Percentiles rank a stretch among this genome's conserved stretches.
These are phyloP conservation scores for Drosophila peninsularis DNA, from an alignment of 2,888 invertebrate species.

Conservation along the genomic window DNA sequence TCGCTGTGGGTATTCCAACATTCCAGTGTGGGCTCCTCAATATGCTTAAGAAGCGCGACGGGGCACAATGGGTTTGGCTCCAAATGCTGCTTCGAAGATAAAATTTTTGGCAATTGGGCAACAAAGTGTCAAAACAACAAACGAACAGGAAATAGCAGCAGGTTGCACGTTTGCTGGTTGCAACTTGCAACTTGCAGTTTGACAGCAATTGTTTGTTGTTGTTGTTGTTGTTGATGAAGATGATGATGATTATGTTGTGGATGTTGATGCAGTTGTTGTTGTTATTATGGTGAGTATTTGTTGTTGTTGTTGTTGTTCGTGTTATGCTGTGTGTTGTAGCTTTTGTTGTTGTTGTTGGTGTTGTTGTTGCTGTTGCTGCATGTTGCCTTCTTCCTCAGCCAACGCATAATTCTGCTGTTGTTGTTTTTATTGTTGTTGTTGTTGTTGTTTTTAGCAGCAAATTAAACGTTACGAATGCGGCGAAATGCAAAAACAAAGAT, in stretches of 20 bases:
- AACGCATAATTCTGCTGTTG: slow-evolving; percentile 46
- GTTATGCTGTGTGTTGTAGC: slow-evolving; percentile 18
- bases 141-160: slow-evolving; percentile 18
- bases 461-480: slow-evolving; percentile 60
- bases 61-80: slow-evolving; percentile 12
- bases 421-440: slow-evolving; percentile 26
- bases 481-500: slow-evolving; percentile 58
- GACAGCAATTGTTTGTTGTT: slow-evolving; percentile 23
- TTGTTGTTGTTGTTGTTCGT: slow-evolving; percentile 14
- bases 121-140: slow-evolving; percentile 23
- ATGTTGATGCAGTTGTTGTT: slow-evolving; percentile 13
- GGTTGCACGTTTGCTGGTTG: slow-evolving; percentile 8
- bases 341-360: slow-evolving; percentile 7
- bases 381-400: slow-evolving; percentile 48
- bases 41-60: slow-evolving; percentile 54
- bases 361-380: slow-evolving; percentile 41
- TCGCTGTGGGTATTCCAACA: slow-evolving; percentile 86
- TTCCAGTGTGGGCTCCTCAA: slow-evolving; percentile 80
- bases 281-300: slow-evolving; percentile 20
- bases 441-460: slow-evolving; percentile 37
- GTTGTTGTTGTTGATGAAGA: slow-evolving; percentile 12
- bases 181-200: slow-evolving; percentile 12
- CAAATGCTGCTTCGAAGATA: slow-evolving; percentile 36
- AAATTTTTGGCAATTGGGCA: slow-evolving; percentile 16
- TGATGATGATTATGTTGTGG: slow-evolving; percentile 25